A percentile compares a stretch with the other conserved stretches of the same genome.
phyloP scores from a whole-genome alignment of 2,113 vertebrate genomes.

The Nanorana parkeri region DNA sequence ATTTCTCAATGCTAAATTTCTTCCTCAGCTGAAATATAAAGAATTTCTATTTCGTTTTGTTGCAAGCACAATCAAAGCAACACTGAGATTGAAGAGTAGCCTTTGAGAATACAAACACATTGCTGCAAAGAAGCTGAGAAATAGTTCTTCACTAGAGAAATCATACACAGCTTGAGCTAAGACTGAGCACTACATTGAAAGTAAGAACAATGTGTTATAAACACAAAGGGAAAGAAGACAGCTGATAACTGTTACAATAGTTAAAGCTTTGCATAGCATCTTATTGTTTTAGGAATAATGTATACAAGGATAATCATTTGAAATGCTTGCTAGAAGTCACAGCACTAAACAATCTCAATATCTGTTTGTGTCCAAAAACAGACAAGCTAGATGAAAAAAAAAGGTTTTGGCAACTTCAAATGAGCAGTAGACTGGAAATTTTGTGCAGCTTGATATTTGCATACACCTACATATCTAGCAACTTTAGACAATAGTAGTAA shows the following conservation, averaged over 20 bases:
- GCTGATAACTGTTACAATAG: constrained; percentile 10
- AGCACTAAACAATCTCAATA: constrained; percentile 17
- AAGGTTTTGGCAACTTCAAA: constrained; percentile 3
- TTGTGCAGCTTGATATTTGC: neutral
- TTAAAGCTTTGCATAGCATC: neutral
- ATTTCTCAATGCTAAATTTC: constrained; percentile 20
- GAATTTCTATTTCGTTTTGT: constrained; percentile 18
- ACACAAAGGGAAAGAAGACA: constrained; percentile 1
- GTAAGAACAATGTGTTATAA: constrained; percentile 6
- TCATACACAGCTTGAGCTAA: neutral
- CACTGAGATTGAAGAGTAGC: constrained; percentile 12
- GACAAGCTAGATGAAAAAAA: constrained; percentile 14
- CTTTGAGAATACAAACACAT: constrained; percentile 29
- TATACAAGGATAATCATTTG: constrained; percentile 10
- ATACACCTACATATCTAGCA: too few species aligned
- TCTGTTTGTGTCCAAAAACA: neutral
- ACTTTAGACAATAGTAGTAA: too few species aligned
- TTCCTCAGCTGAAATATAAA: constrained; percentile 15
- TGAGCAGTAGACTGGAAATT: constrained; percentile 17
- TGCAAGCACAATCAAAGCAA: constrained; percentile 4
- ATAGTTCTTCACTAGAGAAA: constrained; percentile 31
- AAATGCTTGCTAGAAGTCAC: neutral
- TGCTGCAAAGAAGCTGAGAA: constrained; percentile 1
- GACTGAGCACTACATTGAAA: constrained; percentile 18
- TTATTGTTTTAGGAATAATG: constrained; percentile 26